Percentiles rank a stretch among this genome's conserved stretches.
Evolutionary conservation across 2,797 vertebrate genomes (phyloP).

Genomic region (Serranus cabrilla): DNA sequence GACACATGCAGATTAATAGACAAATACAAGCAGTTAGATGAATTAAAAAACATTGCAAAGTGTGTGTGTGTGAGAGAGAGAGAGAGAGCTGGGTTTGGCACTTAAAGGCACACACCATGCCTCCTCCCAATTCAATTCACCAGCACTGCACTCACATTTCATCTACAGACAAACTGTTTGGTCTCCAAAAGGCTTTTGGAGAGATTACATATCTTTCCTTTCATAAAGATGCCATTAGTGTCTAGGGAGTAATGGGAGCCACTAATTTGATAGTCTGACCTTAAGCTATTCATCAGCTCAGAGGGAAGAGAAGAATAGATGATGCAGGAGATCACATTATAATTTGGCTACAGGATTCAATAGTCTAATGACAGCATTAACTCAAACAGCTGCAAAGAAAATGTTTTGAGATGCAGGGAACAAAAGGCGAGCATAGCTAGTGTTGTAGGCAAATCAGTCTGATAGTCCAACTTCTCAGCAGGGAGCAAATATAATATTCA

Average conservation of each 20-base stretch:
- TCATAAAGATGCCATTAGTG: constrained; percentile 85
- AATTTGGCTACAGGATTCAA: constrained; percentile 84
- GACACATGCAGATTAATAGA: constrained; percentile 13
- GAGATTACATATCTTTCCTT: constrained; percentile 81
- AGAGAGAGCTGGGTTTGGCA: constrained; percentile 20
- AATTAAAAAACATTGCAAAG: constrained; percentile 31
- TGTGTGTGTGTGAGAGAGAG: not conserved
- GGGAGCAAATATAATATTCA: constrained; percentile 73
- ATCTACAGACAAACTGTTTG: constrained; percentile 77
- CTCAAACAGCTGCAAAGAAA: constrained; percentile 80
- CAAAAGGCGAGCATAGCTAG: constrained; percentile 38
- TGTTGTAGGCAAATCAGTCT: constrained; percentile 51
- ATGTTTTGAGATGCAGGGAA: constrained; percentile 70
- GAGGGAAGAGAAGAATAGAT: constrained; percentile 78
- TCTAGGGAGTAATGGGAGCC: constrained; percentile 83
- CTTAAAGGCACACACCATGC: constrained; percentile 12
- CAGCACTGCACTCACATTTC: constrained; percentile 64
- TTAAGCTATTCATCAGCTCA: constrained; percentile 84
- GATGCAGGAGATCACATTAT: constrained; percentile 82
- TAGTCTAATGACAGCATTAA: constrained; percentile 81
- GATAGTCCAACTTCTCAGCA: constrained; percentile 59
- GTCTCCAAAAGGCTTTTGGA: constrained; percentile 78
- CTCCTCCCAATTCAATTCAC: constrained; percentile 47
- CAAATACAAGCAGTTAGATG: not conserved
- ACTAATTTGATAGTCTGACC: constrained; percentile 85